Percentiles rank a stretch among this genome's conserved stretches.
Evolutionary conservation across 2,113 vertebrate species (phyloP).

Genomic region (Tragulus kanchil): DNA sequence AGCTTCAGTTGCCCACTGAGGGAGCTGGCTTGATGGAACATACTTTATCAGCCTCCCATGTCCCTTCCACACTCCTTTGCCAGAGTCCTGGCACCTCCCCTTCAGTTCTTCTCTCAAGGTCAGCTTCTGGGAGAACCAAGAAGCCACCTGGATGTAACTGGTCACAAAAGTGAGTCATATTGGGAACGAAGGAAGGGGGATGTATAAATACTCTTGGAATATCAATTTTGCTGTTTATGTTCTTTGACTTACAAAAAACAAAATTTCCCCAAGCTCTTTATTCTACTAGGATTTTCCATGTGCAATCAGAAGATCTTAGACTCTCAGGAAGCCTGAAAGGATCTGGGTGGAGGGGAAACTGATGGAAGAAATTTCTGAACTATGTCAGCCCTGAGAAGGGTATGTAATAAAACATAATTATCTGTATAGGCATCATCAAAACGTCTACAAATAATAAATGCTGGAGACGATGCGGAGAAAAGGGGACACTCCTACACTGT

Average conservation of each 20-base stretch:
- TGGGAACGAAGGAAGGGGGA: neutral
- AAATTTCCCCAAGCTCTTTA: neutral
- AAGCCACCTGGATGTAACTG: neutral
- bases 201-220: neutral
- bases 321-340: neutral
- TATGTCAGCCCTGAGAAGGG: neutral
- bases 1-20: fast-evolving
- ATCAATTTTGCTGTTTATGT: neutral
- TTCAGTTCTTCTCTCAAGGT: neutral
- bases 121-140: neutral
- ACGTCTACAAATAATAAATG: too few species aligned
- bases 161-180: neutral
- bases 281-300: neutral
- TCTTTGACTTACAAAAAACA: neutral
- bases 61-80: neutral
- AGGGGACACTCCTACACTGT: too few species aligned
- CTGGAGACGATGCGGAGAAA: too few species aligned
- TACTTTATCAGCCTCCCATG: too few species aligned
- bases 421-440: neutral
- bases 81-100: neutral
- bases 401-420: neutral
- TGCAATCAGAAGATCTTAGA: too few species aligned
- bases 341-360: neutral
- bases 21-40: neutral
- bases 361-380: neutral